phyloP scores from a whole-genome alignment of 2,888 invertebrate genomes.

The Syritta pipiens region DNA sequence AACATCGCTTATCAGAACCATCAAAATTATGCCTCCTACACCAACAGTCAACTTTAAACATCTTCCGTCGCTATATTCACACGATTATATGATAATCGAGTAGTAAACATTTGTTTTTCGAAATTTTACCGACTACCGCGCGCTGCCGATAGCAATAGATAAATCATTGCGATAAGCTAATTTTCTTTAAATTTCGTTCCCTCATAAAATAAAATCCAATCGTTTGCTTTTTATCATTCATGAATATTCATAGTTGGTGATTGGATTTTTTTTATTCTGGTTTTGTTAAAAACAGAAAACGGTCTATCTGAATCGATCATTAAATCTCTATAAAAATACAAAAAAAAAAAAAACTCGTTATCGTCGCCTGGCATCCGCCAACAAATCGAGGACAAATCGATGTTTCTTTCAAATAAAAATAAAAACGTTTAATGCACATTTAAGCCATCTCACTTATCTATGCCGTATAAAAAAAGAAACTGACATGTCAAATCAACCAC shows the following conservation, averaged over 20 bases:
- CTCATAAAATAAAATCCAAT: slow-evolving; percentile 39
- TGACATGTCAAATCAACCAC: no score
- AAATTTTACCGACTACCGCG: slow-evolving; percentile 29
- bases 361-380: slow-evolving; percentile 60
- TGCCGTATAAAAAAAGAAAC: no score
- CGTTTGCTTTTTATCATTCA: slow-evolving; percentile 35
- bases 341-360: slow-evolving; percentile 40
- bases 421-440: slow-evolving; percentile 47
- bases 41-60: not conserved
- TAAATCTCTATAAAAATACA: slow-evolving; percentile 32
- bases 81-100: slow-evolving; percentile 9
- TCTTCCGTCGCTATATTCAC: slow-evolving; percentile 11
- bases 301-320: no score
- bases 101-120: slow-evolving; percentile 27
- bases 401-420: no score
- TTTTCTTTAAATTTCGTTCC: slow-evolving; percentile 16
- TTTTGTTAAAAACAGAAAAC: not conserved
- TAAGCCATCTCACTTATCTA: slow-evolving; percentile 63
- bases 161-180: slow-evolving; percentile 59
- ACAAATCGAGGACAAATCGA: slow-evolving; percentile 67
- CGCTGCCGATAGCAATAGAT: slow-evolving; percentile 30
- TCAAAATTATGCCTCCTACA: slow-evolving; percentile 1
- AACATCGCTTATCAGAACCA: no score
- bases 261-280: no score
- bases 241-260: slow-evolving; percentile 55